phyloP scores from a whole-genome alignment of 1,140 invertebrate species.

The Brachionus sp. region DNA sequence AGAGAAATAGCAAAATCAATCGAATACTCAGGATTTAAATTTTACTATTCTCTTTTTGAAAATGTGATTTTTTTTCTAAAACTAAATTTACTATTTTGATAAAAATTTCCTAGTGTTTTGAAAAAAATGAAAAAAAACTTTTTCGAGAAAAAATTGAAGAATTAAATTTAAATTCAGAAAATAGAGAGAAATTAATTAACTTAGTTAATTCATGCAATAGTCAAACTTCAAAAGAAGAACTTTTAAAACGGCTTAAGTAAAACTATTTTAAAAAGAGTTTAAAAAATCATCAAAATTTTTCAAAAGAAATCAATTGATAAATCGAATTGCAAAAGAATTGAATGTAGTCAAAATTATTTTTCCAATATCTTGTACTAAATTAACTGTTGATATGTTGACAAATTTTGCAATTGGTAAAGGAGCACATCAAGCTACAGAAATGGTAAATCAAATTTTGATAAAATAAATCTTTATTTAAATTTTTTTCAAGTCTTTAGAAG shows the following conservation, averaged over 20 bases:
- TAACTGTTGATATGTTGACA: conserved; percentile 10
- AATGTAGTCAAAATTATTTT: conserved; percentile 26
- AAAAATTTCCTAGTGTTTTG: neutral
- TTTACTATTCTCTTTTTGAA: conserved; percentile 29
- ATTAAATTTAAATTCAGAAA: neutral
- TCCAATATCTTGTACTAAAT: conserved; percentile 6
- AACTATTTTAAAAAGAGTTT: neutral
- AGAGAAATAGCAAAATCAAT: neutral
- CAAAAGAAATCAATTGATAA: neutral
- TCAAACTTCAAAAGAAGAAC: conserved; percentile 36
- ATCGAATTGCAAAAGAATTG: neutral
- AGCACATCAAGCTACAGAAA: conserved; percentile 25
- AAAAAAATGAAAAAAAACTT: neutral
- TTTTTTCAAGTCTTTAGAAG: neutral
- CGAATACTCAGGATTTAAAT: neutral
- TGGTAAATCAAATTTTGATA: neutral
- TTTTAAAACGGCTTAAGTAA: conserved; percentile 38
- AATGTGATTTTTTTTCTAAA: conserved; percentile 2
- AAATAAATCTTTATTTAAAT: neutral
- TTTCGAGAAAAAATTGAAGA: neutral
- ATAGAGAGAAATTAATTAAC: neutral
- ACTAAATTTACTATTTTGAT: neutral
- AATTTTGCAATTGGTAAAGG: conserved; percentile 42
- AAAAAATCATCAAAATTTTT: neutral
- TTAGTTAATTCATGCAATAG: neutral